A percentile compares a stretch with the other conserved stretches of the same genome.
phyloP scores from a whole-genome alignment of 1,140 invertebrate genomes.

The Ceratina calcarata region DNA sequence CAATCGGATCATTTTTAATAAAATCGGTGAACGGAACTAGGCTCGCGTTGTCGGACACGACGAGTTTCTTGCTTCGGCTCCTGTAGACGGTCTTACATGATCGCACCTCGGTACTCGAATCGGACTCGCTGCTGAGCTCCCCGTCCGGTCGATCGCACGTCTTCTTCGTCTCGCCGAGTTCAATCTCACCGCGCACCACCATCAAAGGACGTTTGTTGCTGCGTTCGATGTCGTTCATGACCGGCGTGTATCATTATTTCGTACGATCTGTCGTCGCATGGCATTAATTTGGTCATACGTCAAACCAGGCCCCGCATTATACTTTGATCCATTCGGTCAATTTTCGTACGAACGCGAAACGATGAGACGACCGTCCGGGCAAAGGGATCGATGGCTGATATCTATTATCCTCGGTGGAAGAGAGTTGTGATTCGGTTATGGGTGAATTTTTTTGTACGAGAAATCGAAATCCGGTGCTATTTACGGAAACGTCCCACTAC shows the following conservation, averaged over 20 bases:
- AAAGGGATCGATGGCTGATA: neutral
- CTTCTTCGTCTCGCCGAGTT: conserved; percentile 15
- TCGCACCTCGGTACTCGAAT: conserved; percentile 23
- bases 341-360: neutral
- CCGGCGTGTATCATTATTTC: conserved; percentile 53
- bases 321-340: neutral
- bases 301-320: conserved; percentile 15
- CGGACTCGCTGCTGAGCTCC: conserved; percentile 22
- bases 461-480: conserved; percentile 10
- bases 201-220: conserved; percentile 27
- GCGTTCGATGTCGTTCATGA: conserved; percentile 52
- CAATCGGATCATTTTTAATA: conserved; percentile 13
- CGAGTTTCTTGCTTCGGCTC: conserved; percentile 22
- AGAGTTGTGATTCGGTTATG: neutral
- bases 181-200: conserved; percentile 19
- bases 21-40: conserved; percentile 1
- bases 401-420: neutral
- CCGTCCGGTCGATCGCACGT: neutral
- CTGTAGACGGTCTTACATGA: conserved; percentile 25
- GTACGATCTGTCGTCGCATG: conserved; percentile 26
- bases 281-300: conserved; percentile 15
- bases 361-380: neutral
- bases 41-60: conserved; percentile 3
- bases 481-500: neutral
- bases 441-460: conserved; percentile 21